Base-by-base conservation (phyloP, 2,888 invertebrate species). In the Odiellus spinosus region DNA sequence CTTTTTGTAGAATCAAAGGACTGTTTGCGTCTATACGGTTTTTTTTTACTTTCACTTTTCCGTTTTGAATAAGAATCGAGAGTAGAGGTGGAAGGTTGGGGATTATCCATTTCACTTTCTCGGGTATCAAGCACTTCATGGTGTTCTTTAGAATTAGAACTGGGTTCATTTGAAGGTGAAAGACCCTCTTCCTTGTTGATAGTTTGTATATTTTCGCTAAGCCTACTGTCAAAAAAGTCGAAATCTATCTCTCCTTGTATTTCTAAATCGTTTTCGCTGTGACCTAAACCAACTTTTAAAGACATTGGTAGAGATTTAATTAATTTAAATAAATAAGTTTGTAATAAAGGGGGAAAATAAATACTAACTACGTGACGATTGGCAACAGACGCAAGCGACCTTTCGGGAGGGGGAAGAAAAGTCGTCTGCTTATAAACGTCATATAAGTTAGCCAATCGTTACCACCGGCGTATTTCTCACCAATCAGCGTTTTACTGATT, bases 181-280 rank as follows among this genome's bases (percentile, higher is more conserved):
- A 26, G 26, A 26, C 26, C 26, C 38, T 36, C 38, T 36, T 15
- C 14, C 38, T 14, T 5, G 10, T 36, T 6, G 8, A 26, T 26
- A 20, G 19, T 14, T 18, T 21, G 18, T 41, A 4, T 5, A 20
- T 21, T 41, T n/a, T 33, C 17, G 17, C 26, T 45, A 39, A 26
- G 39, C 14, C 42, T 20, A 15, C 15, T 21, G 26, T 53, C 55
- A 49, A 56, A 56, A 39, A 56, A 56, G 36, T 55, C 54, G 32
- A 56, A 56, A 43, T 56, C 56, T 20, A 56, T 53, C 47, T 56
- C 56, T 17, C 55, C 56, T 44, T 56, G 52, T 38, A 55, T 50
- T 46, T 55, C 55, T 20, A 52, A 45, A 47, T 56, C 56, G 34
- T 46, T 48, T 40, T 56, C 45, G 41, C 46, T 52, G 42, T 53